Evolutionary conservation across 2,797 vertebrate genomes (phyloP), one percentile per base, ranked within the genome.

Genomic region (Brachymystax lenok): DNA sequence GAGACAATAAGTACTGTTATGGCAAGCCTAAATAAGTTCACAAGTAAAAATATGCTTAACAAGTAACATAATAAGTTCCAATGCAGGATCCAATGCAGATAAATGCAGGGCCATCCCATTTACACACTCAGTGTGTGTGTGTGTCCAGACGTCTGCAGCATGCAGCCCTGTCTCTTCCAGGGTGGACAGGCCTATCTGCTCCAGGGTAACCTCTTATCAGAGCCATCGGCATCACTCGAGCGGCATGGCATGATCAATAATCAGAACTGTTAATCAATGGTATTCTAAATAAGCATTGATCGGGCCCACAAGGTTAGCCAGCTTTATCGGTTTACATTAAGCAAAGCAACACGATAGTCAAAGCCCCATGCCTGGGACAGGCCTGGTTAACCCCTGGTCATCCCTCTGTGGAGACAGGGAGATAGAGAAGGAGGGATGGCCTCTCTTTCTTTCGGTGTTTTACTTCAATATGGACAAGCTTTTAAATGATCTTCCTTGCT

Each of bases 221-320:
- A 89, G 84, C 85, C 91, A 94, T 93, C 91, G 90, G 90, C 90
- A 93, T 93, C 91, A 91, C 89, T 93, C 88, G 90, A 92, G 91
- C 81, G 70, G 90, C 84, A 91, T 92, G 92, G 92, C 92, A 91
- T 91, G 92, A 94, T 95, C 93, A 94, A 95, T 95, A 92, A 94
- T 94, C 93, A 92, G 93, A 95, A 95, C 92, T 94, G 94, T 94
- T 94, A 94, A 94, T 95, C 94, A 92, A 94, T 95, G 85, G 89
- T 90, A 92, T 94, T 95, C 91, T 94, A 93, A 95, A 94, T 94
- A 94, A 94, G 93, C 89, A 94, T 95, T 83, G 94, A 94, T 91
- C 89, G 74, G 82, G 87, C 86, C 88, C 90, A 90, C 93, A 95
- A 95, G 93, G 94, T 94, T 93, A 94, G 92, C 89, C 90, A 90